These are phyloP conservation scores for Dryas iulia DNA, from an alignment of 1,140 invertebrate species.

Conservation along the genomic window DNA sequence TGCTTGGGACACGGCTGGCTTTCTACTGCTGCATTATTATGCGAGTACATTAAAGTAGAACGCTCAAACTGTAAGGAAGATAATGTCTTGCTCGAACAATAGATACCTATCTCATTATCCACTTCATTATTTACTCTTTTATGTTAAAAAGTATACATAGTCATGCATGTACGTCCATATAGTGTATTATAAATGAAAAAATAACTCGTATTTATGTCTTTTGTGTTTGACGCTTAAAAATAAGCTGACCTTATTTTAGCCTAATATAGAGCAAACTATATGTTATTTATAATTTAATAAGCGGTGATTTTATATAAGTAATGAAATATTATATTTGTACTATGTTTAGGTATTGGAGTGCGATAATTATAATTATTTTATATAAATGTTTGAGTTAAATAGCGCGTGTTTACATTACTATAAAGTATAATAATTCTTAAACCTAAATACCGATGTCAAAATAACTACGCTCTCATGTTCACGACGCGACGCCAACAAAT, in stretches of 20 bases:
- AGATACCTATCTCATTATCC: conserved; percentile 10
- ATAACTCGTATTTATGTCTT: too few species aligned
- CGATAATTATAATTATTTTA: not conserved
- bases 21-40: conserved; percentile 38
- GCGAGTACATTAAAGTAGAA: conserved; percentile 31
- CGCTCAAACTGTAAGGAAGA: conserved; percentile 27
- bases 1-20: conserved; percentile 34
- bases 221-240: too few species aligned
- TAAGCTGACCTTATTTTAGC: too few species aligned
- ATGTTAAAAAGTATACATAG: not conserved
- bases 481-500: conserved; percentile 2
- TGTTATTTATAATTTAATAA: too few species aligned
- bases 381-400: not conserved
- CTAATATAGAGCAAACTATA: too few species aligned
- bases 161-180: not conserved
- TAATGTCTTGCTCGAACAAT: conserved; percentile 31
- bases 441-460: not conserved
- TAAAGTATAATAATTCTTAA: not conserved
- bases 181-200: too few species aligned
- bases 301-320: too few species aligned
- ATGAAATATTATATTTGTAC: too few species aligned
- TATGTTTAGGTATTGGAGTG: too few species aligned
- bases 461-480: not conserved
- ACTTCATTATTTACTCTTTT: not conserved
- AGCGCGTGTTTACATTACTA: not conserved